Conservation (phyloP, 2,888 invertebrate genomes). For the Copidosoma aretas region DNA sequence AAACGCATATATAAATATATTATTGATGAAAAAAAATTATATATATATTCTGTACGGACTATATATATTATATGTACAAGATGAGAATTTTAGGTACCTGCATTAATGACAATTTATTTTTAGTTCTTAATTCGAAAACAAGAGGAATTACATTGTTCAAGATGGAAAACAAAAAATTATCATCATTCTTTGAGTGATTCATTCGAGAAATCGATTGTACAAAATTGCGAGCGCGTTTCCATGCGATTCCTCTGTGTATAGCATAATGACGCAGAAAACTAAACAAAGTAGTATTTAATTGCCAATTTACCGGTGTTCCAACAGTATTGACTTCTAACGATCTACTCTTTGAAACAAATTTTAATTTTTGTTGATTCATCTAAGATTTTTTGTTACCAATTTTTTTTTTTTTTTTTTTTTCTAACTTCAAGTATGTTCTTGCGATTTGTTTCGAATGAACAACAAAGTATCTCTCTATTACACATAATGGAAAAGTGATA, state of each 20-base stretch:
- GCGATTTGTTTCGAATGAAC: too few species aligned
- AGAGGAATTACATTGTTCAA: too few species aligned
- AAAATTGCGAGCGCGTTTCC: slow-evolving; percentile 29
- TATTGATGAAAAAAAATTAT: slow-evolving; percentile 31
- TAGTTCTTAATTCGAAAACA: slow-evolving; percentile 25
- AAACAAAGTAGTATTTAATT: slow-evolving; percentile 34
- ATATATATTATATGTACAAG: slow-evolving; percentile 3
- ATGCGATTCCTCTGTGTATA: slow-evolving; percentile 21
- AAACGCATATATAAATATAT: slow-evolving; percentile 27
- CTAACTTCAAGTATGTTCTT: background rate
- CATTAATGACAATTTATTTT: slow-evolving; percentile 35
- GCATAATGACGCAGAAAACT: slow-evolving; percentile 23
- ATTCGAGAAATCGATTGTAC: slow-evolving; percentile 31
- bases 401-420: slow-evolving; percentile 8
- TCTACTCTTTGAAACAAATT: slow-evolving; percentile 25
- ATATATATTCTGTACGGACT: too few species aligned
- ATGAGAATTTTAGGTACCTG: slow-evolving; percentile 36
- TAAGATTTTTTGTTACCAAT: slow-evolving; percentile 32
- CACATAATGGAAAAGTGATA: background rate
- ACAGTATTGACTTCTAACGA: slow-evolving; percentile 36
- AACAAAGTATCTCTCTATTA: slow-evolving; percentile 10
- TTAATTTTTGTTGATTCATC: slow-evolving; percentile 22
- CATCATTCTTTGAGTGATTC: slow-evolving; percentile 19
- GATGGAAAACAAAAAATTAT: slow-evolving; percentile 2
- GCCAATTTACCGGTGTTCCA: slow-evolving; percentile 40